These are phyloP conservation scores for Glaucopsyche alexis DNA, from an alignment of 2,888 invertebrate species.

Conservation along the genomic window DNA sequence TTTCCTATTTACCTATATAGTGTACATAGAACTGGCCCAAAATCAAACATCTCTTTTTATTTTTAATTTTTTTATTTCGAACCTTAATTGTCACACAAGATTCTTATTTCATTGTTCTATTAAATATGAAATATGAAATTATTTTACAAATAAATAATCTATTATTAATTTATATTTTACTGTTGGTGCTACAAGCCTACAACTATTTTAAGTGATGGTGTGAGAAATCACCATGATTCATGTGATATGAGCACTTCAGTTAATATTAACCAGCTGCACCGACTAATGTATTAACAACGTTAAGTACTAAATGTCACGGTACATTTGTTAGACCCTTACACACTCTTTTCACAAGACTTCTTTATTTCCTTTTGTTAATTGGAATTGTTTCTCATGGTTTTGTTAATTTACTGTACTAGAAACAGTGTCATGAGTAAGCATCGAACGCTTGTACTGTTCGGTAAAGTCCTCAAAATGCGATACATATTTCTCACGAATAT, in stretches of 20 bases:
- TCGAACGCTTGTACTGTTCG: slow-evolving; percentile 1
- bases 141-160: too few relatives aligned
- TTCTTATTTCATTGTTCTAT: too few relatives aligned
- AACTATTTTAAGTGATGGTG: slow-evolving; percentile 28
- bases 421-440: slow-evolving; percentile 15
- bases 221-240: slow-evolving; percentile 38
- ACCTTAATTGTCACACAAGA: too few relatives aligned
- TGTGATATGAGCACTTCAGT: slow-evolving; percentile 55
- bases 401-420: slow-evolving; percentile 51
- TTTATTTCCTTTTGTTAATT: slow-evolving; percentile 64
- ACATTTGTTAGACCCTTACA: slow-evolving; percentile 61
- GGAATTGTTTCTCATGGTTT: slow-evolving; percentile 59
- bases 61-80: too few relatives aligned
- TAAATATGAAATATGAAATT: too few relatives aligned
- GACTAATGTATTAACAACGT: slow-evolving; percentile 65
- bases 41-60: too few relatives aligned
- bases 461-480: background rate
- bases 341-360: slow-evolving; percentile 53
- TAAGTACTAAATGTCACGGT: slow-evolving; percentile 73
- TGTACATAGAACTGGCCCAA: too few relatives aligned
- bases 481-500: background rate
- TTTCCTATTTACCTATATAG: too few relatives aligned
- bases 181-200: background rate
- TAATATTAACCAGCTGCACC: slow-evolving; percentile 64
- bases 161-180: too few relatives aligned